Base-by-base conservation (phyloP, 2,888 invertebrate species). In the Caenorhabditis japonica region DNA sequence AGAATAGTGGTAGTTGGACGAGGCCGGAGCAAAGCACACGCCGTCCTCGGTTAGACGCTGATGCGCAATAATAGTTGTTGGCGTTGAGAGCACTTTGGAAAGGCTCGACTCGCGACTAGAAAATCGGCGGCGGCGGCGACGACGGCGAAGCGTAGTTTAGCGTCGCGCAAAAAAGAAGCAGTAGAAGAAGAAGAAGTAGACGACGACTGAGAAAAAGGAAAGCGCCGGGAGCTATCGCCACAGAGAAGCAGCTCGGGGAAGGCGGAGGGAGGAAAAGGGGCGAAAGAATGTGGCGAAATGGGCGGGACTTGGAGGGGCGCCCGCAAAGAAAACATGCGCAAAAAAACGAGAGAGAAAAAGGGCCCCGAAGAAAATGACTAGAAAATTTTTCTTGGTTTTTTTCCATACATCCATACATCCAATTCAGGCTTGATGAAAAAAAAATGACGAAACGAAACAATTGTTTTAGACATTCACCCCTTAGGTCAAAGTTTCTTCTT, bases 21-120 rank as follows among this genome's bases (percentile, higher is more conserved):
- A 47, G 43, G 55, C 55, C 56, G 52, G 38, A 62, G 70, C 70
- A 62, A 62, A 71, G 62, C 70, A 71, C 61, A 61, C 70, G 58
- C 61, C 70, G 53, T 70, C 56, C 61, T 49, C 61, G 55, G 55
- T 61, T 41, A 41, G 21, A 39, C 36, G 62, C 21, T 64, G 64
- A 33, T 64, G 64, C 55, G 56, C 64, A 41, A 64, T 55, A 64
- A 64, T 70, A 55, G 55, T 70, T 60, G 70, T 71, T 53, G 52
- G 61, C 62, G 62, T 62, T 51, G 36, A 34, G 56, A 34, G 38
- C 46, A 46, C 61, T 38, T 39, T 43, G 19, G 38, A 23, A 30
- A 13, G 13, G 21, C 53, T 30, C 7, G 30, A 30, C 30, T 30
- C 10, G 30, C 5, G 30, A 10, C 7, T 38, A 56, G 56, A 46